These are phyloP conservation scores for Lepus townsendii DNA, from an alignment of 2,797 vertebrate genomes.

Conservation along the genomic window DNA sequence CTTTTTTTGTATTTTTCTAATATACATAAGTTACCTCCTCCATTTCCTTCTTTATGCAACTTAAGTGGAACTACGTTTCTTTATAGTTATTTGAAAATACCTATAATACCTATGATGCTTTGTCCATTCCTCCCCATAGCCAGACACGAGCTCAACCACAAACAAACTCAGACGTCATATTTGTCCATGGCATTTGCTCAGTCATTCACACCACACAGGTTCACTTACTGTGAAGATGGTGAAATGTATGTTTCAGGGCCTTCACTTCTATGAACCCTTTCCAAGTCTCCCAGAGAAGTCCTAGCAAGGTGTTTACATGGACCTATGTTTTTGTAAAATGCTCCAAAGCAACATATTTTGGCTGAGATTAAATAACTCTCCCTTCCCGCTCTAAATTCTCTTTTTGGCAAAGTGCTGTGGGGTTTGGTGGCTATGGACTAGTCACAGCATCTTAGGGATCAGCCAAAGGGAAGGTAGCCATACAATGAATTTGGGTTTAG, in stretches of 20 bases:
- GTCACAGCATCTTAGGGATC: not conserved
- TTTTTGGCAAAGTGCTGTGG: not conserved
- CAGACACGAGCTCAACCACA: not conserved
- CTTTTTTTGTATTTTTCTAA: not conserved
- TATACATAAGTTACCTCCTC: not conserved
- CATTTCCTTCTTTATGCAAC: not conserved
- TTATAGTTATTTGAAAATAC: not conserved
- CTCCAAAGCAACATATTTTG: not conserved
- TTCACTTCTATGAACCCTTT: not conserved
- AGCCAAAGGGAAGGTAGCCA: not conserved
- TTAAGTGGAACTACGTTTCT: not conserved
- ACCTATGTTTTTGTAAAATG: constrained; percentile 2
- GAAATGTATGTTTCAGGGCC: not conserved
- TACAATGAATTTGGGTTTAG: not conserved
- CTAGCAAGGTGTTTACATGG: not conserved
- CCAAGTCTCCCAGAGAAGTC: not conserved
- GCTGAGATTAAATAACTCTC: not conserved
- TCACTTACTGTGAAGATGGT: not conserved
- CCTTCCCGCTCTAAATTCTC: not conserved
- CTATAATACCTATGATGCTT: not conserved
- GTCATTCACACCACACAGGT: not conserved
- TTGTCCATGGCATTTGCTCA: not conserved
- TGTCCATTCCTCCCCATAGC: not conserved
- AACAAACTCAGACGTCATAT: not conserved
- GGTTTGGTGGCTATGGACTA: not conserved